A percentile compares a stretch with the other conserved stretches of the same genome.
These are phyloP conservation scores for Gambusia affinis DNA, from an alignment of 2,113 vertebrate genomes.

Conservation along the genomic window DNA sequence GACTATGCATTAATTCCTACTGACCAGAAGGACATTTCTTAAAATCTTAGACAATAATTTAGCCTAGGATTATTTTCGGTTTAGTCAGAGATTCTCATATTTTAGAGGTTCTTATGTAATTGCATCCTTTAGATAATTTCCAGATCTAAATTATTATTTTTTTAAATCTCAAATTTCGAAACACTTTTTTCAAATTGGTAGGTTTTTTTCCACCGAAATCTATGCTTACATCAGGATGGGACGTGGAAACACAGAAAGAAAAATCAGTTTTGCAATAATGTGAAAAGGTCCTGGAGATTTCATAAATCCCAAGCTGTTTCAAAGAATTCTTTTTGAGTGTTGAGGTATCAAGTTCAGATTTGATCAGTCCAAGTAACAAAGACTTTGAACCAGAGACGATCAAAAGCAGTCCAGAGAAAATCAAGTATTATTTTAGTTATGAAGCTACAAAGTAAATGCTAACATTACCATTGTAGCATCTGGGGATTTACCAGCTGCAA, in stretches of 20 bases:
- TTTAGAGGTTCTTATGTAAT: too few relatives aligned
- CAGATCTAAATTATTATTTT: too few relatives aligned
- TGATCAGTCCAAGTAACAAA: not conserved
- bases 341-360: not conserved
- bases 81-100: too few relatives aligned
- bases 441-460: not conserved
- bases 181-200: not conserved
- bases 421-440: not conserved
- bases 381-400: not conserved
- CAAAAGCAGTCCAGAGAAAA: not conserved
- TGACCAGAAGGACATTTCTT: too few relatives aligned
- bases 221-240: not conserved
- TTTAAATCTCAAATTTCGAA: not conserved
- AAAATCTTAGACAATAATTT: too few relatives aligned
- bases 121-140: too few relatives aligned
- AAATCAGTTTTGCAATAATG: not conserved
- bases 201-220: not conserved
- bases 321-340: not conserved
- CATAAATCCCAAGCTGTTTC: not conserved
- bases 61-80: too few relatives aligned
- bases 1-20: too few relatives aligned
- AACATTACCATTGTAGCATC: not conserved
- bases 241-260: not conserved
- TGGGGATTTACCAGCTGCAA: not conserved
- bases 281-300: not conserved